Conservation (phyloP, 2,797 vertebrate genomes). For the Tangara arthus region DNA sequence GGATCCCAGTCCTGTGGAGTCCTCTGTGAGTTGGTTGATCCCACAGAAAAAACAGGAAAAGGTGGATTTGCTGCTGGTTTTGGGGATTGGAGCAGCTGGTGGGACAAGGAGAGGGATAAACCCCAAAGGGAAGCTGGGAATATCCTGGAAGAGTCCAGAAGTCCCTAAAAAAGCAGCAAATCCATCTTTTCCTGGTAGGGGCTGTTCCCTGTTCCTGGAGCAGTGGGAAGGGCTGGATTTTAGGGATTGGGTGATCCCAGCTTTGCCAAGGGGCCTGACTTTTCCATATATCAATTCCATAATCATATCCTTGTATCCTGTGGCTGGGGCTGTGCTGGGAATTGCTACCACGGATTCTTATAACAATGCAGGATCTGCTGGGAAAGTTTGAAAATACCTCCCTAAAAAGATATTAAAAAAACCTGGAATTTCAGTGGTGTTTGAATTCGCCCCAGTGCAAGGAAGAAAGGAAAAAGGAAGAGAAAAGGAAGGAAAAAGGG, state of each 20-base stretch:
- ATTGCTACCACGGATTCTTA: fast-evolving
- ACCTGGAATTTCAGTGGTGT: background rate
- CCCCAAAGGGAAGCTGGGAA: background rate
- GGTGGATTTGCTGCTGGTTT: background rate
- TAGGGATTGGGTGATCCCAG: background rate
- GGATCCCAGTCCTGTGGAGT: background rate
- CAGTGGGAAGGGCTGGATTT: background rate
- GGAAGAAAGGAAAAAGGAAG: background rate
- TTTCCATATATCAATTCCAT: fast-evolving
- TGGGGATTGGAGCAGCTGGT: background rate
- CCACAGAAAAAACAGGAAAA: background rate
- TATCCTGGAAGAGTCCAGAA: background rate
- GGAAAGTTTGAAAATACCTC: background rate
- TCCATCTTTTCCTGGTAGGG: no score
- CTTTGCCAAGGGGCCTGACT: fast-evolving
- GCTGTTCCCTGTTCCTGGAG: background rate
- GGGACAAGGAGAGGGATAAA: background rate
- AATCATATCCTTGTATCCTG: background rate
- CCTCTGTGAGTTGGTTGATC: fast-evolving
- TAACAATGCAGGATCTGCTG: fast-evolving
- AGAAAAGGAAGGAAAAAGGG: background rate
- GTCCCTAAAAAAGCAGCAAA: background rate
- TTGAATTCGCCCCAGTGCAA: fast-evolving
- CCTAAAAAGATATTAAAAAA: background rate
- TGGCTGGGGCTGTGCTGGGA: fast-evolving